These are phyloP conservation scores for Mesocricetus auratus DNA, from an alignment of 2,113 vertebrate genomes.

Conservation along the genomic window DNA sequence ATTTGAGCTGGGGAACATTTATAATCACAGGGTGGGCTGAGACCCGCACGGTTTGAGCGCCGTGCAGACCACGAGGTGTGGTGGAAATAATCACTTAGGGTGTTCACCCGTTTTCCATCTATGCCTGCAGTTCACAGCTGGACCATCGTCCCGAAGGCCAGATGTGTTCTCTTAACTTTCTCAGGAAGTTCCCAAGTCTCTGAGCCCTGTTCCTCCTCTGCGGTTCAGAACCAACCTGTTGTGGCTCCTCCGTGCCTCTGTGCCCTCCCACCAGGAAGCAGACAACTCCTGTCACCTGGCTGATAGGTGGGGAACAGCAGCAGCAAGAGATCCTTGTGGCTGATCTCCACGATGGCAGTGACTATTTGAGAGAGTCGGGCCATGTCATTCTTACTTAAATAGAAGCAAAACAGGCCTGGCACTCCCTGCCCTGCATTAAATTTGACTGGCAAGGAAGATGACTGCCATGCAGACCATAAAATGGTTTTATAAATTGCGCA, in stretches of 20 bases:
- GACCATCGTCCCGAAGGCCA: background rate
- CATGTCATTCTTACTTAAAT: background rate
- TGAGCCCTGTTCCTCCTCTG: background rate
- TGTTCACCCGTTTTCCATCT: background rate
- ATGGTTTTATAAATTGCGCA: background rate
- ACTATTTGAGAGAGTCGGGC: background rate
- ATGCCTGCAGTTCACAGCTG: too few species aligned
- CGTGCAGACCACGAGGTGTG: fast-evolving
- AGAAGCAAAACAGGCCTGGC: background rate
- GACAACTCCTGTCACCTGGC: background rate
- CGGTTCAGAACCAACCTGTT: background rate
- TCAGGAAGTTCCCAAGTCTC: background rate
- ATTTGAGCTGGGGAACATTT: background rate
- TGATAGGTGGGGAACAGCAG: background rate
- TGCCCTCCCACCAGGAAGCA: background rate
- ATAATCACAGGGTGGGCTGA: background rate
- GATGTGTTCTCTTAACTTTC: background rate
- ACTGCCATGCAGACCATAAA: background rate
- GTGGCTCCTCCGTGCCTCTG: background rate
- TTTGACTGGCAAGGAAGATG: background rate
- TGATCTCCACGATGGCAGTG: background rate
- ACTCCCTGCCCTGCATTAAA: background rate
- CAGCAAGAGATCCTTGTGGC: background rate
- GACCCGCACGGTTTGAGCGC: background rate
- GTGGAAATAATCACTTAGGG: background rate